A percentile compares a stretch with the other conserved stretches of the same genome.
These are phyloP conservation scores for Eilema sororculum DNA, from an alignment of 2,888 invertebrate species.

Conservation along the genomic window DNA sequence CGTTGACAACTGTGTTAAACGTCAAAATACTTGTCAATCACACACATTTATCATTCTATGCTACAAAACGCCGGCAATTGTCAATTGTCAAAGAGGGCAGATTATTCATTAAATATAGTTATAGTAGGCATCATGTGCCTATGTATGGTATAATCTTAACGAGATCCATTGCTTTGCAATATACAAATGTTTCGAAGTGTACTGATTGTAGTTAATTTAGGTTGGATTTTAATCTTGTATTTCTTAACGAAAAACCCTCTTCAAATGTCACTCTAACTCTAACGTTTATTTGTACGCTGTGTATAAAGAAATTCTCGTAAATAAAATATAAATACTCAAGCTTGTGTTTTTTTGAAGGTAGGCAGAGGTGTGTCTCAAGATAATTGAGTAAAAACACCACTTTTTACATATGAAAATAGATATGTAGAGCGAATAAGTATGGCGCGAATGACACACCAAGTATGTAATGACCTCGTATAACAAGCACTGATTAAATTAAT, in stretches of 20 bases:
- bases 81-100: too few relatives aligned
- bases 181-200: neutral
- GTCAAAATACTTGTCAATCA: too few relatives aligned
- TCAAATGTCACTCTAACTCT: slow-evolving; percentile 9
- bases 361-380: neutral
- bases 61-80: too few relatives aligned
- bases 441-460: neutral
- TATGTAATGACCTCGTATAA: neutral
- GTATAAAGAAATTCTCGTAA: neutral
- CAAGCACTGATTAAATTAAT: neutral
- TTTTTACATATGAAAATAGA: too few relatives aligned
- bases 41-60: too few relatives aligned
- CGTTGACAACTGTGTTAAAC: too few relatives aligned
- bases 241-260: slow-evolving; percentile 8
- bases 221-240: neutral
- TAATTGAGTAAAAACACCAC: too few relatives aligned
- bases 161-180: neutral
- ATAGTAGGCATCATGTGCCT: too few relatives aligned
- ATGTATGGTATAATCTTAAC: neutral
- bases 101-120: neutral
- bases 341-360: neutral
- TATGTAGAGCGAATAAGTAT: neutral
- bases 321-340: neutral
- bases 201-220: neutral
- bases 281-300: neutral